Conservation (phyloP, 2,113 vertebrate genomes). For the Hipposideros armiger region DNA sequence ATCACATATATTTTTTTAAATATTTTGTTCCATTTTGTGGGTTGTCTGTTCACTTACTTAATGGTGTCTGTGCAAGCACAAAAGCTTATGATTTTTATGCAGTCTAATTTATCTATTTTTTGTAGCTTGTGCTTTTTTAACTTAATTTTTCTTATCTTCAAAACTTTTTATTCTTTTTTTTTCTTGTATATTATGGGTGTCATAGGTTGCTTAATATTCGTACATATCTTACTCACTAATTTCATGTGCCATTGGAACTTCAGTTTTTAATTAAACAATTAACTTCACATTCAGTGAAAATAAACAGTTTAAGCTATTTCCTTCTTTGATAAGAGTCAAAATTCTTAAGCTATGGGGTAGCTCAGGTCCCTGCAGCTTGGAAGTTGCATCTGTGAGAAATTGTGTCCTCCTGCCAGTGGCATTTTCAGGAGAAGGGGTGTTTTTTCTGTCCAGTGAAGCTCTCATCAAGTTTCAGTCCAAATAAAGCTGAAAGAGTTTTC, state of each 20-base stretch:
- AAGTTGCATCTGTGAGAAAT: conserved; percentile 85
- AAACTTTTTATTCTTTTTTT: background rate
- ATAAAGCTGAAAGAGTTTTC: conserved; percentile 85
- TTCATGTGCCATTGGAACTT: background rate
- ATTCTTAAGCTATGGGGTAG: conserved; percentile 53
- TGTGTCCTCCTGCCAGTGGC: conserved; percentile 72
- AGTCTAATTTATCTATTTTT: background rate
- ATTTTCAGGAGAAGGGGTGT: conserved; percentile 76
- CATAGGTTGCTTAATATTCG: conserved; percentile 23
- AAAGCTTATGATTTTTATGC: background rate
- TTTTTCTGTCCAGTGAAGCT: conserved; percentile 85
- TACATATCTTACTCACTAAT: conserved; percentile 13
- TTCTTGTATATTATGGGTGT: background rate
- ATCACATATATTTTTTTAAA: background rate
- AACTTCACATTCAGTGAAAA: conserved; percentile 76
- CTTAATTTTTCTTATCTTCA: background rate
- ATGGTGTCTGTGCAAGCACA: background rate
- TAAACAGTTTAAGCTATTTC: conserved; percentile 74
- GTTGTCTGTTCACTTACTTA: background rate
- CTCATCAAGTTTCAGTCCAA: conserved; percentile 87
- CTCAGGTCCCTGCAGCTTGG: background rate
- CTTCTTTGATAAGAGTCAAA: conserved; percentile 61
- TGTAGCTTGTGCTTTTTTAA: background rate
- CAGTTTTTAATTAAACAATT: conserved; percentile 75
- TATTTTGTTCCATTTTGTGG: background rate